phyloP scores from a whole-genome alignment of 2,888 invertebrate genomes.

The Girardia tigrina region DNA sequence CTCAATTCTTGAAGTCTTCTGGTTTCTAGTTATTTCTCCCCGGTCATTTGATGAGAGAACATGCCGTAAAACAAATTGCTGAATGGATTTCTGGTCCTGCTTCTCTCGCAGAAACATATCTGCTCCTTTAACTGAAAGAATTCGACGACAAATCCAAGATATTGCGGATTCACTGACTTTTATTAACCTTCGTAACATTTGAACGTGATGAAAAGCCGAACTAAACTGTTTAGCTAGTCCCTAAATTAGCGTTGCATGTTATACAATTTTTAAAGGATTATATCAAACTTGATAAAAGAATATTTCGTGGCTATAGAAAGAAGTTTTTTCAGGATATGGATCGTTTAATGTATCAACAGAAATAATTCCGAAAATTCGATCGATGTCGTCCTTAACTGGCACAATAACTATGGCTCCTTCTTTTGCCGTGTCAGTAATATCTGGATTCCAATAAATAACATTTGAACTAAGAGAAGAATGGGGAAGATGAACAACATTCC shows the following conservation, averaged over 20 bases:
- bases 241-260: conserved; percentile 40
- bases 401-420: conserved; percentile 48
- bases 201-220: conserved; percentile 48
- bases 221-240: conserved; percentile 49
- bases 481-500: conserved; percentile 48
- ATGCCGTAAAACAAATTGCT: conserved; percentile 44
- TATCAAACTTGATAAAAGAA: conserved; percentile 47
- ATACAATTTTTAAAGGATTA: background rate
- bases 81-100: conserved; percentile 38
- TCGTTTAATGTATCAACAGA: conserved; percentile 48
- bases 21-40: conserved; percentile 41
- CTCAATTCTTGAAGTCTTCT: conserved; percentile 43
- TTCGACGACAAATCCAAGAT: conserved; percentile 47
- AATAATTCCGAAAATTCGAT: conserved; percentile 47
- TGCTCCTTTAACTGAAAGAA: conserved; percentile 44
- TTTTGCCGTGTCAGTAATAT: conserved; percentile 43
- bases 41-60: conserved; percentile 45
- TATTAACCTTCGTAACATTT: conserved; percentile 45
- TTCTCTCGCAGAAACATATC: conserved; percentile 47
- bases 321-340: conserved; percentile 42
- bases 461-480: conserved; percentile 47
- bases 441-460: conserved; percentile 48
- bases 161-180: conserved; percentile 47
- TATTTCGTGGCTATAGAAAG: conserved; percentile 49
- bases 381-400: conserved; percentile 47